Conservation (phyloP, 2,888 invertebrate species). For the Acanthosepion pharaonis region DNA sequence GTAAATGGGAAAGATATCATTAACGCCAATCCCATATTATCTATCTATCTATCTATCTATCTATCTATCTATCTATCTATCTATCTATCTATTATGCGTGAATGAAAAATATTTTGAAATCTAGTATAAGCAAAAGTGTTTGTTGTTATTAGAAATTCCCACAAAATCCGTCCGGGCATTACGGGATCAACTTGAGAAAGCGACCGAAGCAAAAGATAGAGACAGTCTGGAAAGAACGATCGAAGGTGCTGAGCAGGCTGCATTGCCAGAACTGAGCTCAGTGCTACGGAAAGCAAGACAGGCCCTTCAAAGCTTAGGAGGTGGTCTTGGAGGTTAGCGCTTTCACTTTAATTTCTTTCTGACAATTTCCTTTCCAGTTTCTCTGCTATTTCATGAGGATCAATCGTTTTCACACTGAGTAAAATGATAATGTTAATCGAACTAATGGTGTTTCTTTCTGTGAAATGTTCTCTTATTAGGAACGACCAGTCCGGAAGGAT, state of each 20-base stretch:
- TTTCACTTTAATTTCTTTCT: not conserved
- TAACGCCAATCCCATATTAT: too few species aligned
- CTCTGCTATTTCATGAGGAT: too few species aligned
- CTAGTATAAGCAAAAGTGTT: not conserved
- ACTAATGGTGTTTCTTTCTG: too few species aligned
- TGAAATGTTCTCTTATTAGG: not conserved
- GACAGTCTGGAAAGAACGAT: not conserved
- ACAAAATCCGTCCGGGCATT: not conserved
- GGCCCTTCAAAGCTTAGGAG: not conserved
- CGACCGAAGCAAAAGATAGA: not conserved
- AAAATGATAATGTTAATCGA: not conserved
- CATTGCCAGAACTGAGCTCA: not conserved
- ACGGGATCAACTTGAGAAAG: not conserved
- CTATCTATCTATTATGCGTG: too few species aligned
- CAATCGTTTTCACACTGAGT: not conserved
- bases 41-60: too few species aligned
- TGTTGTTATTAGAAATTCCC: not conserved
- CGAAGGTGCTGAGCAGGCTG: not conserved
- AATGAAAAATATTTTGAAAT: too few species aligned
- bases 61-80: too few species aligned
- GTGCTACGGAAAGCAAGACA: slow-evolving; percentile 24
- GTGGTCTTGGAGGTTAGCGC: not conserved
- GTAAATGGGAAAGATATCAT: too few species aligned
- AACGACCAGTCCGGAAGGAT: not conserved
- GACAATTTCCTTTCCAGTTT: not conserved